Conservation (phyloP, 2,797 vertebrate species). For the Coracias cyanogaster region DNA sequence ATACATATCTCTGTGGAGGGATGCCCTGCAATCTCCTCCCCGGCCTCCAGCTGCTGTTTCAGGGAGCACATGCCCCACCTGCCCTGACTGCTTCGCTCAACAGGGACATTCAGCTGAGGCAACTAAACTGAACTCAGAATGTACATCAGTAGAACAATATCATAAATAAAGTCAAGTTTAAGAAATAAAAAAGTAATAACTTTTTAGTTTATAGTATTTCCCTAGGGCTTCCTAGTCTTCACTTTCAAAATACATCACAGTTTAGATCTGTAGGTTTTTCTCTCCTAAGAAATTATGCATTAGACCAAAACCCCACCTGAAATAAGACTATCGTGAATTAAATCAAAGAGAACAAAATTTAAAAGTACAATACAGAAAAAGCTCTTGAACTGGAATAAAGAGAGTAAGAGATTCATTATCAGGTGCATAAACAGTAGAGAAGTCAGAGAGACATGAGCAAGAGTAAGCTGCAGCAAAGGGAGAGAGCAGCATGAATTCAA, state of each 20-base stretch:
- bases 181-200: background rate
- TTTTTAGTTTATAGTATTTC: background rate
- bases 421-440: background rate
- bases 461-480: background rate
- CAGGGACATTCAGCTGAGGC: background rate
- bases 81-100: background rate
- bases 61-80: background rate
- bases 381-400: background rate
- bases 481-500: background rate
- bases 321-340: background rate
- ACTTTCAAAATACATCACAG: background rate
- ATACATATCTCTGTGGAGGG: too few relatives aligned
- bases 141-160: background rate
- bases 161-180: background rate
- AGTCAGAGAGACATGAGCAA: background rate
- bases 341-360: background rate
- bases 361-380: background rate
- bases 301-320: background rate
- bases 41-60: too few relatives aligned
- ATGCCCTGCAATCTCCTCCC: background rate
- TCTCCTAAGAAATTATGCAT: background rate
- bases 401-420: background rate
- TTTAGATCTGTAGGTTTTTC: background rate
- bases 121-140: background rate
- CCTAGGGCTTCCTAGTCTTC: background rate